A percentile compares a stretch with the other conserved stretches of the same genome.
These are phyloP conservation scores for Umimayanthus chanpuru DNA, from an alignment of 92 coral and sea anemone species.

Conservation along the genomic window DNA sequence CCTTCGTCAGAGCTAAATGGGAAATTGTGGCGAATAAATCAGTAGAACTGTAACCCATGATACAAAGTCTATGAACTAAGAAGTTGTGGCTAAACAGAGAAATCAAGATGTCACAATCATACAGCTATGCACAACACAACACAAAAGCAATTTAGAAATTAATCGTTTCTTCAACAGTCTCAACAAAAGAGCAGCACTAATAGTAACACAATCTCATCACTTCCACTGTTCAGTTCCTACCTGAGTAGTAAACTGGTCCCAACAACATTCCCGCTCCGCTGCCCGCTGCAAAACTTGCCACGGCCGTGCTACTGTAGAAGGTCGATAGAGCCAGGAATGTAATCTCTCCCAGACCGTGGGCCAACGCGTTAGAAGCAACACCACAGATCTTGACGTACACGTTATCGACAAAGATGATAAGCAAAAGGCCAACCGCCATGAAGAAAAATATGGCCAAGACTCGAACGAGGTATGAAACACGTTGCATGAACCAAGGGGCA, in stretches of 20 bases:
- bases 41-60: too few species aligned
- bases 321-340: constrained; percentile 80
- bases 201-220: not conserved
- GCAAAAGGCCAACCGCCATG: constrained; percentile 72
- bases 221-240: constrained; percentile 49
- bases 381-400: constrained; percentile 78
- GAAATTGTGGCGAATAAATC: too few species aligned
- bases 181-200: not conserved
- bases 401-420: constrained; percentile 63
- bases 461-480: constrained; percentile 69
- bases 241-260: constrained; percentile 80
- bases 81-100: too few species aligned
- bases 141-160: not conserved
- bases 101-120: not conserved
- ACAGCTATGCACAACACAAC: not conserved
- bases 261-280: constrained; percentile 82
- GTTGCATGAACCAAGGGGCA: constrained; percentile 85
- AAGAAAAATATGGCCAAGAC: constrained; percentile 68
- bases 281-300: constrained; percentile 83
- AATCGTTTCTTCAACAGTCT: not conserved
- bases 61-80: too few species aligned
- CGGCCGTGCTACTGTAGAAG: constrained; percentile 70
- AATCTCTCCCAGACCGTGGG: constrained; percentile 84
- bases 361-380: constrained; percentile 73
- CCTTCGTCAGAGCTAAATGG: too few species aligned